These are phyloP conservation scores for Sarcophaga carnaria DNA, from an alignment of 2,888 invertebrate species.

Conservation along the genomic window DNA sequence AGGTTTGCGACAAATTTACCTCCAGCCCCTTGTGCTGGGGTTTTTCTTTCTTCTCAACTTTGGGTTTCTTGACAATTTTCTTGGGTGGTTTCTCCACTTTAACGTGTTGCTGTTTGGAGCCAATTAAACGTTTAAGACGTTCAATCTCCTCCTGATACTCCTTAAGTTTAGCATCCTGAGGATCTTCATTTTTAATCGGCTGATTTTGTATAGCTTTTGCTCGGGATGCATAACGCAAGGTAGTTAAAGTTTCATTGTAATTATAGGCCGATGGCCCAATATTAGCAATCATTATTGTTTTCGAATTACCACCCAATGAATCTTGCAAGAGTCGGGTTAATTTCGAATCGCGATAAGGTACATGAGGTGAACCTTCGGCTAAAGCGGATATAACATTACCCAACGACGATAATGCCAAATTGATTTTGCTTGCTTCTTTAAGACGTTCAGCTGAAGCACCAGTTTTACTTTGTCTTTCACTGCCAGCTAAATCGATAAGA, in stretches of 20 bases:
- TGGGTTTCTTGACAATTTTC: conserved; percentile 76
- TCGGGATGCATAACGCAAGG: conserved; percentile 96
- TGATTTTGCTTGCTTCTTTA: conserved; percentile 98
- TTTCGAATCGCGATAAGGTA: conserved; percentile 99
- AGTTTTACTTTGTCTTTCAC: conserved; percentile 98
- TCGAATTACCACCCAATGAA: conserved; percentile 98
- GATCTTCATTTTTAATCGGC: conserved; percentile 99
- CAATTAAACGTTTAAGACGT: conserved; percentile 83
- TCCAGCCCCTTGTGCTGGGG: conserved; percentile 73
- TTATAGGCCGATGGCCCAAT: conserved; percentile 99
- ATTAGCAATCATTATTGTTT: conserved; percentile 99
- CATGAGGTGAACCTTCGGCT: conserved; percentile 96
- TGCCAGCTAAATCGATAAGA: conserved; percentile 98
- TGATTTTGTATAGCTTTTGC: conserved; percentile 99
- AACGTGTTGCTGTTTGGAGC: conserved; percentile 80
- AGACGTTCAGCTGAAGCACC: conserved; percentile 96
- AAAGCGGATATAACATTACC: conserved; percentile 99
- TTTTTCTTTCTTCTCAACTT: conserved; percentile 72
- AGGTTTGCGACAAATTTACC: conserved; percentile 44
- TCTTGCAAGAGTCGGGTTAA: conserved; percentile 97
- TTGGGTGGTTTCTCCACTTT: conserved; percentile 75
- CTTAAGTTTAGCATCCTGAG: conserved; percentile 97
- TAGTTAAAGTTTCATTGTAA: conserved; percentile 98
- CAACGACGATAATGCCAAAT: conserved; percentile 97
- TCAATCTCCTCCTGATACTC: conserved; percentile 98